phyloP scores from a whole-genome alignment of 2,113 vertebrate genomes.

The Pomatostomus ruficeps region DNA sequence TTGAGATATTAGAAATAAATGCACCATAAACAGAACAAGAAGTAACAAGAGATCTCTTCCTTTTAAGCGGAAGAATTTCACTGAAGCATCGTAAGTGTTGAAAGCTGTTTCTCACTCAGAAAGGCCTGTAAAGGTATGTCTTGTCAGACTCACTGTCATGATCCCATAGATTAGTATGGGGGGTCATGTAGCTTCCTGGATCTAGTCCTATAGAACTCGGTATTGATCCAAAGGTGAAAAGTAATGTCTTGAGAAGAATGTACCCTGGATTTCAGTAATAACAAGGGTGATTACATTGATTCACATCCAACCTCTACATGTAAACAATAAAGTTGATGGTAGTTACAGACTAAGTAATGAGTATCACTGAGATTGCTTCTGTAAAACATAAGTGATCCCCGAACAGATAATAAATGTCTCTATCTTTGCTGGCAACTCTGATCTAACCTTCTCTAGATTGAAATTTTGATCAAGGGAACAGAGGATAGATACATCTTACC shows the following conservation, averaged over 20 bases:
- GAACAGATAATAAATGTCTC: background rate
- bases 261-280: background rate
- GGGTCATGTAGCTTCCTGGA: background rate
- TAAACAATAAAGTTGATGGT: background rate
- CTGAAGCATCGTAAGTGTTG: background rate
- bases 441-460: background rate
- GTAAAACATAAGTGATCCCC: background rate
- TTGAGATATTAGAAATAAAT: background rate
- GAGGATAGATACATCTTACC: background rate
- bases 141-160: background rate
- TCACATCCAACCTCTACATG: background rate
- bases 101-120: background rate
- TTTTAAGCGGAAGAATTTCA: background rate
- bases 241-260: background rate
- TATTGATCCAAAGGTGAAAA: background rate
- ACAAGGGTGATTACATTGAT: background rate
- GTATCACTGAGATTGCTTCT: background rate
- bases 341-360: background rate
- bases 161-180: background rate
- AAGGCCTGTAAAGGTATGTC: background rate
- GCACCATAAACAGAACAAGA: background rate
- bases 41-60: background rate
- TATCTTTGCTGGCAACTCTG: background rate
- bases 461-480: background rate
- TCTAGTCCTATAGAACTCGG: background rate